Evolutionary conservation across 2,888 invertebrate genomes (phyloP), one percentile per base, ranked within the genome.

Genomic region (Harmothoe impar): DNA sequence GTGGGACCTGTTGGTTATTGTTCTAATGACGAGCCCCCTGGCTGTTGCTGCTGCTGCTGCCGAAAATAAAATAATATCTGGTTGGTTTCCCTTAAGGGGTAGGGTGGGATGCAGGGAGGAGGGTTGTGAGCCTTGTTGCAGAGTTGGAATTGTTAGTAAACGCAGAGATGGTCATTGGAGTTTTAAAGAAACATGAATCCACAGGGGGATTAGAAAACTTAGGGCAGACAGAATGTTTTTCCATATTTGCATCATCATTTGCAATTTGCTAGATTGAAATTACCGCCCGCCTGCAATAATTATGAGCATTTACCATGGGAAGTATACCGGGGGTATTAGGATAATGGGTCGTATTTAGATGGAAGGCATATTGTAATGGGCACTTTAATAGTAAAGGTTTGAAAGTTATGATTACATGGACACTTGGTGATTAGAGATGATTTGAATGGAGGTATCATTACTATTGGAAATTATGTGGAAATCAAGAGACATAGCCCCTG

Each of bases 231-330:
- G 10, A 31, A 12, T 77, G n/a, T n/a, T 43, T 43, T 43, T 43
- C 43, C 43, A 7, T 33, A 81, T 81, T 43, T 43, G 15, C 1
- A 81, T 43, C 81, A 81, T 81, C 81, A 81, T 0, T 0, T n/a
- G 35, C 81, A 81, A 81, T 81, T 81, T 43, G 35, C 33, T 43
- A 81, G 43, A 81, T 81, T 81, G 81, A 33, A 81, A 81, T 81
- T 81, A 81, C 0, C 15, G 10, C 20, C 12, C 20, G 29, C 29
- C 25, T 25, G 20, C 7, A 3, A 62, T 62, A 29, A 72, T 72
- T 72, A 72, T 72, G 29, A n/a, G 72, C 72, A 72, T 72, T 72
- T 15, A 72, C 15, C 0, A 0, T 1, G 17, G 31, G 25, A 0
- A 72, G 72, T 15, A n/a, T 72, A 25, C 5, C 5, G 62, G 62